Evolutionary conservation across 2,113 vertebrate genomes (phyloP), one percentile per base, ranked within the genome.

Genomic region (Pongo abelii): DNA sequence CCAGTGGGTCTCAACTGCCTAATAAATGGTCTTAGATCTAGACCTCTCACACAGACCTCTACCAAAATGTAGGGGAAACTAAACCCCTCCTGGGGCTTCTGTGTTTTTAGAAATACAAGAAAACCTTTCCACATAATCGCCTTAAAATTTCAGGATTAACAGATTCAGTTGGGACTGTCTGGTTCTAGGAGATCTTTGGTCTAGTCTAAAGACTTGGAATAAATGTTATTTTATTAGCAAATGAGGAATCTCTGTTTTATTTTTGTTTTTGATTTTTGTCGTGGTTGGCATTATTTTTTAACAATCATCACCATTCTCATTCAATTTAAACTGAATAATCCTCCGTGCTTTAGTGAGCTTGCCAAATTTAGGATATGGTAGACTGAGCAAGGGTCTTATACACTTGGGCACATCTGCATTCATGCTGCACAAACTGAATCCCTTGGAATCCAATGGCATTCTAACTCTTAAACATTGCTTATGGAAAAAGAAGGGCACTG

Each of bases 291-390:
- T 81, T 89, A 40, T 50, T 90, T 81, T 93, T 79, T 78, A 97
- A 77, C 48, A 80, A 32, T 25, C 79, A 84, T 95, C 48, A 84
- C 83, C 43, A 59, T 70, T 88, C 50, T 93, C 55, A 48, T 79
- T 43, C 77, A 96, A 89, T 97, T 96, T 97, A 95, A 93, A 93
- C 86, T 69, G 43, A 52, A 92, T 95, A 96, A 96, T 79, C 84
- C 70, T 96, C 55, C 75, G 92, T 91, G 90, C 79, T 43, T 96
- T 90, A 79, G 84, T 46, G 46, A 96, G 84, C 77, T 67, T 90
- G 96, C 93, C 93, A 97, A 95, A 64, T 89, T 78, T 91, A 95
- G 81, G 77, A 48, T 50, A 85, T 14, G 84, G 70, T 75, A 93
- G 84, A 90, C 88, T 79, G 93, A 96, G 57, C 95, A 57, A 92